These are phyloP conservation scores for Gopherus evgoodei DNA, from an alignment of 2,113 vertebrate species.

Conservation along the genomic window DNA sequence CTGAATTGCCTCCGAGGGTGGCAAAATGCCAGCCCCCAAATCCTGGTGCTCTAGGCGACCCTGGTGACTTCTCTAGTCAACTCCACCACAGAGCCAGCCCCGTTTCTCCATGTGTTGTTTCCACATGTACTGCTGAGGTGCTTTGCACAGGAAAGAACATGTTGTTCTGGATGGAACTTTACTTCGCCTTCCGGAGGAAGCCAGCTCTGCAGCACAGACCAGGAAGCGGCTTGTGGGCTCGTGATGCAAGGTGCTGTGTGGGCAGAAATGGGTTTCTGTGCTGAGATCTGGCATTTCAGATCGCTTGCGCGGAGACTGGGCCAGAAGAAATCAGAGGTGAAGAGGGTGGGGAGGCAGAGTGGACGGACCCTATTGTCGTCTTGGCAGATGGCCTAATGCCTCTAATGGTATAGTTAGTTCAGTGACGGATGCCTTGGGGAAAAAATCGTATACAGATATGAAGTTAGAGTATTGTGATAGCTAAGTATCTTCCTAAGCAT, in stretches of 20 bases:
- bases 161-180: background rate
- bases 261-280: background rate
- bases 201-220: background rate
- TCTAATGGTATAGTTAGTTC: background rate
- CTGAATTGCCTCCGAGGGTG: too few relatives aligned
- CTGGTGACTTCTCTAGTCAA: background rate
- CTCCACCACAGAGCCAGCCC: background rate
- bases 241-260: background rate
- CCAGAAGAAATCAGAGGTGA: background rate
- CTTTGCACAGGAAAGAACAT: background rate
- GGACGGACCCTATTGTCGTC: background rate
- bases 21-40: too few relatives aligned
- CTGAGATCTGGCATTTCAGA: background rate
- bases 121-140: background rate
- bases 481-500: background rate
- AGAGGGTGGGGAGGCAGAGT: background rate
- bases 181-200: background rate
- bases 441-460: background rate
- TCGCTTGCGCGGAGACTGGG: background rate
- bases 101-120: background rate
- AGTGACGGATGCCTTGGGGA: background rate
- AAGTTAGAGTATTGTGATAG: background rate
- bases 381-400: background rate
- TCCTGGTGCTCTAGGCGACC: too few relatives aligned
- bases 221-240: background rate